Base-by-base conservation (phyloP, 2,888 invertebrate species). In the Mesorhabditis spiculigera region DNA sequence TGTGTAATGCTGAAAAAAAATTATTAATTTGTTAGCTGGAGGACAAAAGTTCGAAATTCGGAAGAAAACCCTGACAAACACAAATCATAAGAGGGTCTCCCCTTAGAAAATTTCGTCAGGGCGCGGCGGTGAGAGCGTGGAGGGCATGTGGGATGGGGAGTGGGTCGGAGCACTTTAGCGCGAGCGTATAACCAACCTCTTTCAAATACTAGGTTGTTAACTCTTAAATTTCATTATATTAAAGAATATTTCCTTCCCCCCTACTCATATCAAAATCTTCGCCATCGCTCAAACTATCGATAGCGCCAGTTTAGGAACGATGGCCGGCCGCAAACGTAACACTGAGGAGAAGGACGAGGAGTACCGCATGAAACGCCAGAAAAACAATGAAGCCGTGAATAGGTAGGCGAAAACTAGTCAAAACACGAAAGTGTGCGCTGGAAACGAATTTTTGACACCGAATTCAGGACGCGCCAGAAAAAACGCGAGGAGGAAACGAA, bases 321-420 rank as follows among this genome's bases (percentile, higher is more conserved):
- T 50, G 58, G n/a, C 58, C 58, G 58, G 58, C 8, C 58, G 58
- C n/a, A 50, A 50, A 50, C 8, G 58, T 13, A 50, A 50, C 58
- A 50, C 8, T n/a, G 10, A 10, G 10, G 73, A 71, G 1, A 75
- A 72, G 4, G 78, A 76, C 42, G 77, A 77, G 28, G 82, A 81
- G 58, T 85, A 85, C 68, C 62, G 68, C 16, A 64, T 77, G 75
- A 85, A 85, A 68, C 75, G 85, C n/a, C 75, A 76, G 45, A 71
- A 81, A 44, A 85, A 85, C 69, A 85, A 85, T 68, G 84, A 80
- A 44, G 85, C 85, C 6, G 85, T 85, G n/a, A 82, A 81, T 72
- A 75, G 76, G 78, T 78, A 41, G 62, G 66, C 61, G 28, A 28
- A 28, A 28, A 28, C 1, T 43, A 61, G n/a, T 13, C 45, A 66